Evolutionary conservation across 2,888 invertebrate species (phyloP).

Genomic region (Aspidapion aeneum): DNA sequence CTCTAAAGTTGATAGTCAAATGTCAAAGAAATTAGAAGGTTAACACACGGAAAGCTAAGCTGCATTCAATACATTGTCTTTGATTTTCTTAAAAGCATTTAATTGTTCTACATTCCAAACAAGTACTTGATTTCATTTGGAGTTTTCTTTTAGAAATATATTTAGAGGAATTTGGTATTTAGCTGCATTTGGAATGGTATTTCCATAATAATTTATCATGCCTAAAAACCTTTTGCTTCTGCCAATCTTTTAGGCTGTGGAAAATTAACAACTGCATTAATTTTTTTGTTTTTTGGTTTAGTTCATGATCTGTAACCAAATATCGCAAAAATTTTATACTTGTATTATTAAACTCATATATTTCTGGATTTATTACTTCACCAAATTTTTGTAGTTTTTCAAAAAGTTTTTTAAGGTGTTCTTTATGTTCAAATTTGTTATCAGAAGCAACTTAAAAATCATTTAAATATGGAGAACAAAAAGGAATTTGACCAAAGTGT

Average conservation of each 20-base stretch:
- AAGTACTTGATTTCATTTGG: background rate
- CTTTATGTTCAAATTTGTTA: background rate
- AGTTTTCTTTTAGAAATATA: background rate
- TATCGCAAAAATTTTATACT: background rate
- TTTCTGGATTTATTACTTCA: background rate
- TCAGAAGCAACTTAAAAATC: background rate
- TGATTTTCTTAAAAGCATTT: background rate
- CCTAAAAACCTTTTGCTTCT: background rate
- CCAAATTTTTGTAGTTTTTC: background rate
- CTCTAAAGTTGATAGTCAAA: background rate
- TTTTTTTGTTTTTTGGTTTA: background rate
- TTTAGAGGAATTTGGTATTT: background rate
- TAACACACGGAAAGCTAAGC: background rate
- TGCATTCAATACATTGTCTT: background rate
- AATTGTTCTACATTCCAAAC: background rate
- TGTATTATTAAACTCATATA: background rate
- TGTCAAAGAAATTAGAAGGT: background rate
- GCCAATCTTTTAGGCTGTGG: background rate
- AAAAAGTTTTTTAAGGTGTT: background rate
- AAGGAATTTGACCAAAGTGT: background rate
- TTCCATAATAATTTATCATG: background rate
- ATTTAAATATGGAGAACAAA: background rate
- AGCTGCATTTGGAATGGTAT: background rate
- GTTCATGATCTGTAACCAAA: background rate
- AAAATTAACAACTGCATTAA: background rate